phyloP scores from a whole-genome alignment of 2,113 vertebrate genomes.

The Argyrosomus japonicus region DNA sequence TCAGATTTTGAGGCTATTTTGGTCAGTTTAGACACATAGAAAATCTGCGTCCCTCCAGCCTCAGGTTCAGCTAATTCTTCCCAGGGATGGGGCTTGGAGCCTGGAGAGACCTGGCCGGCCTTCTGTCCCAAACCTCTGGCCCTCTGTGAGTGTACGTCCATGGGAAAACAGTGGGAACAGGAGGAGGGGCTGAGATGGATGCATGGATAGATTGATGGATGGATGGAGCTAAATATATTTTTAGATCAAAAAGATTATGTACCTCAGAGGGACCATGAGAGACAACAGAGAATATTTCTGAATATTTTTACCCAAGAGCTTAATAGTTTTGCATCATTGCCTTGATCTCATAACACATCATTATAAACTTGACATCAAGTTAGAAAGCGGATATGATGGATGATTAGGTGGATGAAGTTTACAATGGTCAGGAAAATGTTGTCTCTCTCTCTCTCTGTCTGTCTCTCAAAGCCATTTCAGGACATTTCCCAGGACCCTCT shows the following conservation, averaged over 20 bases:
- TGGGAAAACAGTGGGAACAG: conserved; percentile 58
- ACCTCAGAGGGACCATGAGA: background rate
- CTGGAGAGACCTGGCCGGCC: conserved; percentile 61
- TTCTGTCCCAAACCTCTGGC: conserved; percentile 61
- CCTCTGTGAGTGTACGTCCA: conserved; percentile 31
- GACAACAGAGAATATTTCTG: background rate
- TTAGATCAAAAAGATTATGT: background rate
- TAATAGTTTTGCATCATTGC: background rate
- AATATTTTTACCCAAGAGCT: background rate
- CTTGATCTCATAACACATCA: background rate
- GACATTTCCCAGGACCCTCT: conserved; percentile 78
- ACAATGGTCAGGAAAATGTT: conserved; percentile 22
- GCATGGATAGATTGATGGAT: conserved; percentile 47
- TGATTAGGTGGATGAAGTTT: conserved; percentile 30
- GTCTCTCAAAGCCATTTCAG: conserved; percentile 51
- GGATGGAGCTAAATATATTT: conserved; percentile 49
- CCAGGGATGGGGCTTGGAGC: conserved; percentile 36
- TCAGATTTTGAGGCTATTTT: conserved; percentile 22
- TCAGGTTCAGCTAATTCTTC: conserved; percentile 60
- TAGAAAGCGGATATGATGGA: conserved; percentile 23
- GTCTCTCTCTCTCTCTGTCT: background rate
- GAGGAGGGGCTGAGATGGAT: conserved; percentile 36
- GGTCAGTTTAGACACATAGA: conserved; percentile 8
- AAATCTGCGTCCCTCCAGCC: conserved; percentile 3
- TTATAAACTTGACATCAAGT: background rate